These are phyloP conservation scores for Lanius ludovicianus DNA, from an alignment of 2,113 vertebrate genomes.

Conservation along the genomic window DNA sequence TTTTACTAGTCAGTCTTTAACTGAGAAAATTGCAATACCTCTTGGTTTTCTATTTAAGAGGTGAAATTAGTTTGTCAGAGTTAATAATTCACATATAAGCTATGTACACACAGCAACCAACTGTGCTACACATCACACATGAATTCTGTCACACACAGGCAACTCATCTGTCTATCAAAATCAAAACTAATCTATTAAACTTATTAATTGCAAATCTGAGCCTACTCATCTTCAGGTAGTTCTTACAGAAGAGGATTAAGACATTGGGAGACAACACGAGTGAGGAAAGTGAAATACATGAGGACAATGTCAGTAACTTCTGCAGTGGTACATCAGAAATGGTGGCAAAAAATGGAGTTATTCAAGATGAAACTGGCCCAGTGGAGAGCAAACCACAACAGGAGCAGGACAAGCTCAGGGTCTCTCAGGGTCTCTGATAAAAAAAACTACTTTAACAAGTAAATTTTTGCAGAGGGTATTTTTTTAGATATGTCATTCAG, in stretches of 20 bases:
- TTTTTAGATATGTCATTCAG: not conserved
- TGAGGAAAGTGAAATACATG: fast-evolving
- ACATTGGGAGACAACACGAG: fast-evolving
- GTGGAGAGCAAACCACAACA: not conserved
- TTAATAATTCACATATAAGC: not conserved
- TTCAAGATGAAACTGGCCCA: not conserved
- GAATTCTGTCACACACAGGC: not conserved
- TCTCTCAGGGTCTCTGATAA: not conserved
- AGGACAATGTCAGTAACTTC: not conserved
- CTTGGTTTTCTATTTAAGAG: not conserved
- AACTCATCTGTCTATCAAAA: not conserved
- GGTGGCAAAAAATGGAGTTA: not conserved
- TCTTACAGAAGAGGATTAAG: not conserved
- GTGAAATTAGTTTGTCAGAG: not conserved
- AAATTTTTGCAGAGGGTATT: not conserved
- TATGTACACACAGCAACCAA: not conserved
- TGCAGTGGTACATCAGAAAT: not conserved
- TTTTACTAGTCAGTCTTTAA: not conserved
- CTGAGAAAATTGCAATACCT: not conserved
- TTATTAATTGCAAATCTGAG: not conserved
- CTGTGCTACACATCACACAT: not conserved
- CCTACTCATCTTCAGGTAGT: not conserved
- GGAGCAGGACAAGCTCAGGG: not conserved
- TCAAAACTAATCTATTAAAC: not conserved
- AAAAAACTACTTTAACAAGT: not conserved